Evolutionary conservation across 92 coral and sea anemone species (phyloP).

Genomic region (Epizoanthus illoricatus): DNA sequence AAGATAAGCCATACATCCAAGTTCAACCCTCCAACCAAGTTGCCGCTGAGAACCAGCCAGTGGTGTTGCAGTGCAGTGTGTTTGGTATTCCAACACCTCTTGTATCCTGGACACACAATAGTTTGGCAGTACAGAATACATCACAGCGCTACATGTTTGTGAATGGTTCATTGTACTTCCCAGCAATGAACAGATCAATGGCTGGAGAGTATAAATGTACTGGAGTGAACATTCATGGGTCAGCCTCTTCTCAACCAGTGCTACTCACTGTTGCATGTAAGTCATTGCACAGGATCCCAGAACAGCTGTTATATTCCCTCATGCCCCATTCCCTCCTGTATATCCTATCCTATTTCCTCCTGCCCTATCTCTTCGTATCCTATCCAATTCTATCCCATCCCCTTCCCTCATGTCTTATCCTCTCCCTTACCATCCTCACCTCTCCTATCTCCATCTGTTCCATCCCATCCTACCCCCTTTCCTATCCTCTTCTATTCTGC

Average conservation of each 20-base stretch:
- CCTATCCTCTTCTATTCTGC: too few species aligned
- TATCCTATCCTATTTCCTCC: neutral
- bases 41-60: conserved; percentile 60
- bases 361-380: neutral
- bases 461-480: too few species aligned
- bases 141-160: conserved; percentile 60
- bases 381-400: too few species aligned
- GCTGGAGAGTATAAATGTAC: conserved; percentile 84
- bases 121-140: conserved; percentile 48
- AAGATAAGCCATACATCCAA: conserved; percentile 81
- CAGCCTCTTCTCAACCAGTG: conserved; percentile 67
- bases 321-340: neutral
- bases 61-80: conserved; percentile 73
- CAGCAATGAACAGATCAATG: conserved; percentile 56
- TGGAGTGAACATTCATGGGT: conserved; percentile 75
- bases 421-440: too few species aligned
- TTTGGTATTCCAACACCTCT: conserved; percentile 86
- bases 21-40: conserved; percentile 76
- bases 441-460: too few species aligned
- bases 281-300: conserved; percentile 24
- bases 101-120: conserved; percentile 76
- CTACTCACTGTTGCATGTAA: conserved; percentile 90
- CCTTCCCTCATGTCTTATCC: too few species aligned
- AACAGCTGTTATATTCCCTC: neutral
- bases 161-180: conserved; percentile 86